Conservation (phyloP, 2,888 invertebrate genomes). For the Augochlorella aurata region DNA sequence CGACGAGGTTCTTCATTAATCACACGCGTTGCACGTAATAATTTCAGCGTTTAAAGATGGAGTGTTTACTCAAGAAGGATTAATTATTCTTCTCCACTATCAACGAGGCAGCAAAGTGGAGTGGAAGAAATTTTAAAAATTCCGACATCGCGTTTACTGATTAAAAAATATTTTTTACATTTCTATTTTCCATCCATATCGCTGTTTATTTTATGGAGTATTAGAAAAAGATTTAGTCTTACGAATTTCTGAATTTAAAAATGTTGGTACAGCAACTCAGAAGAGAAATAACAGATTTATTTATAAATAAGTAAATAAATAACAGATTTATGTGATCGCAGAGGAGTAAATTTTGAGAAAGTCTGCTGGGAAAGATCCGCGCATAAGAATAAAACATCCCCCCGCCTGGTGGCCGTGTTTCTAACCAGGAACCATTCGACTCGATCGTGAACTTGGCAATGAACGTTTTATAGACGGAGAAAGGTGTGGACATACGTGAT, state of each 20-base stretch:
- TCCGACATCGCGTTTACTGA: not conserved
- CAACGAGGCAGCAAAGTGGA: not conserved
- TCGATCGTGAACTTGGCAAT: constrained; percentile 32
- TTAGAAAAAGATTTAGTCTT: no score
- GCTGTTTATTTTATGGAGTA: no score
- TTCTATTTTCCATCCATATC: no score
- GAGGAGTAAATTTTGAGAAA: not conserved
- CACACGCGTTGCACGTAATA: not conserved
- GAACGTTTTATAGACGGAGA: constrained; percentile 47
- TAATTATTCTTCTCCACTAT: not conserved
- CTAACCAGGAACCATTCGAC: constrained; percentile 7
- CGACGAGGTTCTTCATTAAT: constrained; percentile 12
- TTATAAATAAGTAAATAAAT: no score
- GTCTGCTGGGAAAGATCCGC: not conserved
- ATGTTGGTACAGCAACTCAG: no score
- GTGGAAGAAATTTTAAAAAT: not conserved
- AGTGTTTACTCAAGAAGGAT: not conserved
- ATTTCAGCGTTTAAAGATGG: constrained; percentile 7
- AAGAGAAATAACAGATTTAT: no score
- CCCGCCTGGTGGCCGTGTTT: not conserved
- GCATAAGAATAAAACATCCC: not conserved
- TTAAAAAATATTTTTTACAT: not conserved
- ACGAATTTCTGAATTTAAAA: no score
- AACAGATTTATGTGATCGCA: no score
- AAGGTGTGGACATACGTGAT: constrained; percentile 47